Conservation (phyloP, 1,140 invertebrate species). For the Megalonaias nervosa region DNA sequence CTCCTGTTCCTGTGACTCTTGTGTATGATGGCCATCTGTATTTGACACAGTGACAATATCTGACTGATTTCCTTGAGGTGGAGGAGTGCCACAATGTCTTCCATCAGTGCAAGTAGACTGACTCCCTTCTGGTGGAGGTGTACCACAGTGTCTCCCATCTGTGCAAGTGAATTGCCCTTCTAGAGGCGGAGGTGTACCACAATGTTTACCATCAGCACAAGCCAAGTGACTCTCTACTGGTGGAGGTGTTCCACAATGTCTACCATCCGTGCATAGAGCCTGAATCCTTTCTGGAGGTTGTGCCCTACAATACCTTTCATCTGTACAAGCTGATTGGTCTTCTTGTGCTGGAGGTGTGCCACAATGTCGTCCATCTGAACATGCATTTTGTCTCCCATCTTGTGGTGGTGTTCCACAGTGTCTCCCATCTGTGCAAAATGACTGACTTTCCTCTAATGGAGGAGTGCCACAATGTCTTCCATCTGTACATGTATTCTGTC, state of each 20-base stretch:
- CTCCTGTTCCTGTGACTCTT: background rate
- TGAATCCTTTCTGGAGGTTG: slow-evolving; percentile 1
- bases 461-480: slow-evolving; percentile 34
- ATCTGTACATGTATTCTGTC: slow-evolving; percentile 11
- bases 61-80: background rate
- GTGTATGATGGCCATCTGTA: slow-evolving; percentile 25
- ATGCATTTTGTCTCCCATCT: background rate
- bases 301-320: slow-evolving; percentile 24
- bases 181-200: slow-evolving; percentile 27
- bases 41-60: background rate
- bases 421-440: slow-evolving; percentile 17
- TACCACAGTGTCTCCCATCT: slow-evolving; percentile 35
- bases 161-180: slow-evolving; percentile 1
- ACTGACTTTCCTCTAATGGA: background rate
- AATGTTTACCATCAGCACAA: slow-evolving; percentile 31
- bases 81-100: slow-evolving; percentile 29
- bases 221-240: background rate
- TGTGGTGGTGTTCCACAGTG: slow-evolving; percentile 30
- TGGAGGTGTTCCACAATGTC: slow-evolving; percentile 30
- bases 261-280: slow-evolving; percentile 18
- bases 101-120: slow-evolving; percentile 10
- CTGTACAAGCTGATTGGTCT: background rate
- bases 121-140: slow-evolving; percentile 15
- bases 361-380: slow-evolving; percentile 21
- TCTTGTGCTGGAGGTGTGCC: slow-evolving; percentile 18